Percentiles rank a stretch among this genome's conserved stretches.
phyloP scores from a whole-genome alignment of 2,888 invertebrate species.

The Hypsopygia costalis region DNA sequence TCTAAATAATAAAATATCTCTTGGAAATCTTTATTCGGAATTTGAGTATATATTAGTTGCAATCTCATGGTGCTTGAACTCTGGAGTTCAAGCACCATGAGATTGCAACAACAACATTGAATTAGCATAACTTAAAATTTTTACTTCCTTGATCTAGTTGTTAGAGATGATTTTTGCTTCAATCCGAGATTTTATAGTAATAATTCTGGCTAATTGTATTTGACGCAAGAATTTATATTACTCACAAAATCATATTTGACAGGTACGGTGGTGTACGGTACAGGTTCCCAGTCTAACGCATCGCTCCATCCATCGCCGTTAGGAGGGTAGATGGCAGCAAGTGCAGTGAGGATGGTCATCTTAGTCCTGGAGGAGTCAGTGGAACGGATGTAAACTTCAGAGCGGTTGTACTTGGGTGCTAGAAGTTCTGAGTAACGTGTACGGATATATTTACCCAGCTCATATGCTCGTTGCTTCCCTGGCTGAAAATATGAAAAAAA shows the following conservation, averaged over 20 bases:
- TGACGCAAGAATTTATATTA: too few relatives aligned
- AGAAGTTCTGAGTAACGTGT: slow-evolving; percentile 34
- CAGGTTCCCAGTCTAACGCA: slow-evolving; percentile 36
- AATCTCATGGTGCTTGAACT: too few relatives aligned
- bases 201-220: too few relatives aligned
- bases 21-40: too few relatives aligned
- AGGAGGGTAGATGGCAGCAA: slow-evolving; percentile 39
- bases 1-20: too few relatives aligned
- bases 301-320: slow-evolving; percentile 32
- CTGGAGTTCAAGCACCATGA: too few relatives aligned
- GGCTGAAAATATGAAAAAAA: slow-evolving; percentile 18
- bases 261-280: slow-evolving; percentile 41
- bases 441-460: slow-evolving; percentile 32
- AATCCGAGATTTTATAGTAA: too few relatives aligned
- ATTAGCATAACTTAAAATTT: too few relatives aligned
- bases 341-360: slow-evolving; percentile 41
- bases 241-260: slow-evolving; percentile 41
- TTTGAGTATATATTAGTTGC: too few relatives aligned
- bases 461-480: slow-evolving; percentile 32
- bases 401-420: slow-evolving; percentile 35
- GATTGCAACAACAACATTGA: too few relatives aligned
- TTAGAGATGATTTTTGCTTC: too few relatives aligned
- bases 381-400: slow-evolving; percentile 46
- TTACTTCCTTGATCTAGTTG: too few relatives aligned
- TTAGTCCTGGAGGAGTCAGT: slow-evolving; percentile 47